Base-by-base conservation (phyloP, 2,888 invertebrate genomes). In the Microplitis deprimator region DNA sequence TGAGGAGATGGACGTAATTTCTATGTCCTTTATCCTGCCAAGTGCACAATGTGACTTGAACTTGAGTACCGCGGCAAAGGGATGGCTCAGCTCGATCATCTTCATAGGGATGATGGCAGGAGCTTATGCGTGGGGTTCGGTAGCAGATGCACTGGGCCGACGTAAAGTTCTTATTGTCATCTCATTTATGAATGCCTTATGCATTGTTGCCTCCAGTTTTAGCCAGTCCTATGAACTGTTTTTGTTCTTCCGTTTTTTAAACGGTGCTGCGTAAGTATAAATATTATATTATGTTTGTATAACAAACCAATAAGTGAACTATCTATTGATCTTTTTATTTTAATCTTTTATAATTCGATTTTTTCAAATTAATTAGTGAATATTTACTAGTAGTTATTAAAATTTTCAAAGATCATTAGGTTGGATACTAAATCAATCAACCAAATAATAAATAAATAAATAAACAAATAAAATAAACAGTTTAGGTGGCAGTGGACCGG, bases 1-100 rank as follows among this genome's bases (percentile, higher is more conserved):
- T 90, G 97, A 97, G 93, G 97, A 97, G 92, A 96, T 97, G 94
- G 97, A 97, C 92, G 96, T 97, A 91, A 96, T 97, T 88, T 96
- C 96, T 85, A 96, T 97, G 94, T 97, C 97, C 83, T 97, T 97
- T 93, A 96, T 97, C 90, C 92, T 97, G 81, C 97, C 97, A 68
- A 96, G 96, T 85, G 97, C 97, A 82, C 95, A 97, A 91, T 97
- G 97, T 93, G 97, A 97, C 92, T 92, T 97, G 90, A 91, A 95
- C 83, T 93, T 97, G 85, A 94, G 95, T 87, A 96, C 97, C 75
- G 93, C 94, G 84, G 95, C 96, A 82, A 97, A 97, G 91, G 96
- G 96, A 90, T 93, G 93, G 93, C 92, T 94, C 83, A 96, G 95
- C 91, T 94, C 95, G 82, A 94, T 95, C 89, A 95, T 96, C 83